A percentile compares a stretch with the other conserved stretches of the same genome.
Conservation (phyloP, 2,888 invertebrate species). For the Orgyia antiqua region DNA sequence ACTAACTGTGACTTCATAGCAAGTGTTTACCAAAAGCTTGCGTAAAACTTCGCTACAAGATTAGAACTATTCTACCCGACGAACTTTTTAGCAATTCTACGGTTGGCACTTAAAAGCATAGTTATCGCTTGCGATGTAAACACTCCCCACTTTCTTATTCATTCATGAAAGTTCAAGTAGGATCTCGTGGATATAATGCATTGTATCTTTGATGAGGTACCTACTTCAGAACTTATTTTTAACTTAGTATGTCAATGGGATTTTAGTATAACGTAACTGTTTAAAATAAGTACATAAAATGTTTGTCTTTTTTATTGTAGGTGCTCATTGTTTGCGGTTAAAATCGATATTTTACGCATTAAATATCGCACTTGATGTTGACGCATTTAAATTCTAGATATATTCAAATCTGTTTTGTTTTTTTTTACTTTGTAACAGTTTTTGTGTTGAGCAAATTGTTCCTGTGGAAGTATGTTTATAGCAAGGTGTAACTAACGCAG, state of each 20-base stretch:
- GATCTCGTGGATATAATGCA: constrained; percentile 19
- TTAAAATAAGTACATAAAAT: too few species aligned
- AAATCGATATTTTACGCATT: too few species aligned
- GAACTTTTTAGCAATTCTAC: constrained; percentile 66
- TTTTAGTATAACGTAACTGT: constrained; percentile 1
- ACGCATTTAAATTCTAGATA: too few species aligned
- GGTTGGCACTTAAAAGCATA: constrained; percentile 41
- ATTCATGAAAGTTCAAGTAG: constrained; percentile 35
- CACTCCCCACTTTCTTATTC: constrained; percentile 33
- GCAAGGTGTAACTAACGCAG: too few species aligned
- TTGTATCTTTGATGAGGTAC: constrained; percentile 18
- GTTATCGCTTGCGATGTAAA: constrained; percentile 40
- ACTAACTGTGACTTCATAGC: constrained; percentile 29
- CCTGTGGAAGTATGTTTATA: too few species aligned
- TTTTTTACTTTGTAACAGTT: too few species aligned
- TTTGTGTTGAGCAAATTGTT: too few species aligned
- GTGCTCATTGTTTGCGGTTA: too few species aligned
- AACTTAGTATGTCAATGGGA: constrained; percentile 10
- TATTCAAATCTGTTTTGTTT: too few species aligned
- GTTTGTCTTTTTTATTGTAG: too few species aligned
- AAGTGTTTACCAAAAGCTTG: constrained; percentile 46
- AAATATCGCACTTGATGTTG: too few species aligned
- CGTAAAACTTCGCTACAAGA: constrained; percentile 47
- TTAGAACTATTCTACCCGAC: constrained; percentile 64
- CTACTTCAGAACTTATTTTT: constrained; percentile 13